Conservation (phyloP, 2,113 vertebrate genomes). For the Amblyopsis rosae region DNA sequence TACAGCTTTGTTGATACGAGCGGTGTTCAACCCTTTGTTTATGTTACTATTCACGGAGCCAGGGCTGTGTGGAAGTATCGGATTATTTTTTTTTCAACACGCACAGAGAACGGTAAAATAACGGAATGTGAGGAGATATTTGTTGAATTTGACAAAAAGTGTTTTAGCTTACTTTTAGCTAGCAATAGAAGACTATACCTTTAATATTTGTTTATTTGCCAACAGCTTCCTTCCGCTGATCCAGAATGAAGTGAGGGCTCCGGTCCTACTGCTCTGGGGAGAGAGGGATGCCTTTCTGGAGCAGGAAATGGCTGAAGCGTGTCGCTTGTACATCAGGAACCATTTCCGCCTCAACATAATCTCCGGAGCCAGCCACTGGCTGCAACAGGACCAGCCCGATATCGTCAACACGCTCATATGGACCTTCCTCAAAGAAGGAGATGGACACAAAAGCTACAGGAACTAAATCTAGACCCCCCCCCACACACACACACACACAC, state of each 20-base stretch:
- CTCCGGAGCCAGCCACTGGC: conserved; percentile 95
- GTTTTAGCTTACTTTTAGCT: too few relatives aligned
- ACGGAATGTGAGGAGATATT: too few relatives aligned
- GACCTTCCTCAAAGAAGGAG: conserved; percentile 96
- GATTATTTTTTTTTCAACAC: too few relatives aligned
- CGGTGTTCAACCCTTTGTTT: too few relatives aligned
- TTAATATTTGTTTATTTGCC: neutral
- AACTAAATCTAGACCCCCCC: conserved; percentile 63
- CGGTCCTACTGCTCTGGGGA: conserved; percentile 92
- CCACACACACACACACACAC: neutral
- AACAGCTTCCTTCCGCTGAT: conserved; percentile 89
- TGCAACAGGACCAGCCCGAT: conserved; percentile 97
- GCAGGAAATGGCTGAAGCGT: conserved; percentile 93
- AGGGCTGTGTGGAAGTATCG: too few relatives aligned
- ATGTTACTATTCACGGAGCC: too few relatives aligned
- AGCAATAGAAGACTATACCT: neutral
- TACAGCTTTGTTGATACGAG: too few relatives aligned
- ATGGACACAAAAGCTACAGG: conserved; percentile 82
- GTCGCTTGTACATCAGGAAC: conserved; percentile 90
- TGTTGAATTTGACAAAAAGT: too few relatives aligned
- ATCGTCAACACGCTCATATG: conserved; percentile 97
- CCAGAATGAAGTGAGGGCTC: conserved; percentile 86
- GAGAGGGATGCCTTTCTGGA: conserved; percentile 93
- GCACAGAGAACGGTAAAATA: too few relatives aligned
- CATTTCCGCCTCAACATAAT: conserved; percentile 94